Evolutionary conservation across 2,888 invertebrate species (phyloP).

Genomic region (Trachelus tabidus): DNA sequence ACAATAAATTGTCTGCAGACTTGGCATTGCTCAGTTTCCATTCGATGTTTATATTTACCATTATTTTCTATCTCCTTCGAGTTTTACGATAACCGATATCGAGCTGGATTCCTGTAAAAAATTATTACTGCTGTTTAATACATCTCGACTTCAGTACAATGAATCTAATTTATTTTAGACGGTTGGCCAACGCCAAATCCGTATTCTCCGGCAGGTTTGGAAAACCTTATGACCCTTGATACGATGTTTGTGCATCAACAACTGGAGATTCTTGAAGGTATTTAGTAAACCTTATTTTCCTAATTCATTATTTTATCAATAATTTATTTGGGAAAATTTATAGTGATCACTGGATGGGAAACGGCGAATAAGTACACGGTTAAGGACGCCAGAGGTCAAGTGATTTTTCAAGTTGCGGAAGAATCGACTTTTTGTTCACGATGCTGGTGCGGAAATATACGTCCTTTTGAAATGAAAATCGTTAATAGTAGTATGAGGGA

Average conservation of each 20-base stretch:
- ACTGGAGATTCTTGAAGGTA: slow-evolving; percentile 79
- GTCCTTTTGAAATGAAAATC: slow-evolving; percentile 90
- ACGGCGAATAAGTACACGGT: slow-evolving; percentile 90
- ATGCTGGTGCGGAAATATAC: slow-evolving; percentile 83
- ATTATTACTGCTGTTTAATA: no score
- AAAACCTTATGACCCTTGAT: slow-evolving; percentile 90
- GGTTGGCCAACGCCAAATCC: slow-evolving; percentile 79
- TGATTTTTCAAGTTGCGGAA: slow-evolving; percentile 83
- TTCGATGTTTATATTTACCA: no score
- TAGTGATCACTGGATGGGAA: slow-evolving; percentile 87
- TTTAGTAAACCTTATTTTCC: slow-evolving; percentile 35
- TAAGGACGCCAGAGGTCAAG: slow-evolving; percentile 82
- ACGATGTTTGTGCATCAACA: slow-evolving; percentile 85
- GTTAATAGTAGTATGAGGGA: slow-evolving; percentile 85
- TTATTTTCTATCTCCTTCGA: no score
- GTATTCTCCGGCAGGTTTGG: slow-evolving; percentile 89
- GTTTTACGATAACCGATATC: no score
- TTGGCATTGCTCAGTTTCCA: no score
- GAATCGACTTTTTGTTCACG: slow-evolving; percentile 88
- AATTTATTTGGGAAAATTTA: slow-evolving; percentile 36
- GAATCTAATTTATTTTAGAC: slow-evolving; percentile 68
- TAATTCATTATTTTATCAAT: slow-evolving; percentile 4
- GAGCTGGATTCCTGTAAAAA: no score
- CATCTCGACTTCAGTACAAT: no score
- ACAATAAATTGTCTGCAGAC: no score